Evolutionary conservation across 2,113 vertebrate species (phyloP).

Genomic region (Caracal caracal): DNA sequence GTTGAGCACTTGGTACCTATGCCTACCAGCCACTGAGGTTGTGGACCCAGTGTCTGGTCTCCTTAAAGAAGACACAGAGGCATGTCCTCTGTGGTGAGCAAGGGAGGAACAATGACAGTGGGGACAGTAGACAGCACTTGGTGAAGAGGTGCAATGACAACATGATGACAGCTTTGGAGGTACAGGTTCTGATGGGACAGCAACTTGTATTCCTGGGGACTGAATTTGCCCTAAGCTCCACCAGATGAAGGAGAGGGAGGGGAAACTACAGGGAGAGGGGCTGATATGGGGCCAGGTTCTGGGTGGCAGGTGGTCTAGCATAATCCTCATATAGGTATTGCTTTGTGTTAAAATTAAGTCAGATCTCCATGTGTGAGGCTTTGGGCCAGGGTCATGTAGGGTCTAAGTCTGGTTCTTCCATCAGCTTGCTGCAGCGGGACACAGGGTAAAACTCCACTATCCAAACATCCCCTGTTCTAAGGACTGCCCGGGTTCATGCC

Average conservation of each 20-base stretch:
- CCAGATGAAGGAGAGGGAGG: not conserved
- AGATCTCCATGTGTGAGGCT: not conserved
- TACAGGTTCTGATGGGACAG: not conserved
- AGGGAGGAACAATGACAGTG: not conserved
- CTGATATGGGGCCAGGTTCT: not conserved
- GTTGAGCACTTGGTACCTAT: not conserved
- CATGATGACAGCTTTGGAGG: not conserved
- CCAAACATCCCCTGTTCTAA: not conserved
- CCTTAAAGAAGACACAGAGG: not conserved
- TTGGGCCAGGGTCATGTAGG: not conserved
- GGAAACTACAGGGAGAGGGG: not conserved
- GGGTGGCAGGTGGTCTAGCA: too few relatives aligned
- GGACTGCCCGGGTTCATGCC: not conserved
- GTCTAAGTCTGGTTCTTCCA: not conserved
- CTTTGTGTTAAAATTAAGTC: not conserved
- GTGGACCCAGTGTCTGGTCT: not conserved
- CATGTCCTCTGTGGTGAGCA: not conserved
- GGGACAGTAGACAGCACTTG: not conserved
- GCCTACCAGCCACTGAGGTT: not conserved
- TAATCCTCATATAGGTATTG: not conserved
- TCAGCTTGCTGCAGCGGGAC: not conserved
- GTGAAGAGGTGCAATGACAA: slow-evolving; percentile 2
- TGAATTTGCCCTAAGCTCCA: not conserved
- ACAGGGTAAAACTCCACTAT: not conserved
- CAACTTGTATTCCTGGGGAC: not conserved